These are phyloP conservation scores for Acropternis orthonyx DNA, from an alignment of 2,797 vertebrate species.

Conservation along the genomic window DNA sequence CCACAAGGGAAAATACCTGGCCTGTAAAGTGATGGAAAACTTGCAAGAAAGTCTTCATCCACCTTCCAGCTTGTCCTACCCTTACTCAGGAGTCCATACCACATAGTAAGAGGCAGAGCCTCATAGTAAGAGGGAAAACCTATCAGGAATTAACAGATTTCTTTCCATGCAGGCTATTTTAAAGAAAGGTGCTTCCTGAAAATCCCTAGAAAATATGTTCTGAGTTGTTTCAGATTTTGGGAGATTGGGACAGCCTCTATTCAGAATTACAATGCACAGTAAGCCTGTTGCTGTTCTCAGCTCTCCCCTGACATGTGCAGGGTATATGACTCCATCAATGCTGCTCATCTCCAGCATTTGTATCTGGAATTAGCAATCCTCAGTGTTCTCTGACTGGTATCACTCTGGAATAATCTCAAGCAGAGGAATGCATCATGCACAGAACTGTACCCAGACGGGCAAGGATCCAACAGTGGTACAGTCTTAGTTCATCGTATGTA, in stretches of 20 bases:
- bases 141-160: not conserved
- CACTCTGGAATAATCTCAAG: not conserved
- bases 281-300: not conserved
- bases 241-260: not conserved
- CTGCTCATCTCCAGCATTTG: not conserved
- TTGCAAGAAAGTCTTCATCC: not conserved
- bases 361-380: not conserved
- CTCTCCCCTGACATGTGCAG: not conserved
- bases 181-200: not conserved
- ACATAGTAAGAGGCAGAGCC: not conserved
- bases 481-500: not conserved
- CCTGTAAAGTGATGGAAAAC: not conserved
- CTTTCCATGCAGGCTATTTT: not conserved
- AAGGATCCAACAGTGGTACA: not conserved
- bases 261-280: not conserved
- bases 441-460: not conserved
- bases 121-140: not conserved
- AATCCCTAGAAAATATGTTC: not conserved
- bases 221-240: not conserved
- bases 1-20: accelerated
- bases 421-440: not conserved
- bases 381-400: not conserved
- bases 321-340: not conserved
- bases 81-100: not conserved
- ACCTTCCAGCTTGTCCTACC: not conserved